phyloP scores from a whole-genome alignment of 2,113 vertebrate genomes.

The Mus musculus region GRCm39 chr10:32160501-32161000 shows the following conservation, averaged over 20 bases:
- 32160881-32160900: not conserved
- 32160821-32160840: not conserved
- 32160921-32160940: not conserved
- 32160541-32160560: constrained; percentile 47
- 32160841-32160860: not conserved
- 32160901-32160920: not conserved
- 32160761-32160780: not conserved
- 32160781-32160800: not conserved
- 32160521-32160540: constrained; percentile 66
- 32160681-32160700: constrained; percentile 60
- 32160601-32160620: constrained; percentile 73
- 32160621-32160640: constrained; percentile 63
- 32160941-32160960: not conserved
- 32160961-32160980: not conserved
- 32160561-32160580: constrained; percentile 64
- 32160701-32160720: constrained; percentile 71
- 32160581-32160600: constrained; percentile 72
- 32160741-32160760: not conserved
- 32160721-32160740: not conserved
- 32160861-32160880: not conserved
- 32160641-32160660: constrained; percentile 40
- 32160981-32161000: not conserved
- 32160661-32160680: constrained; percentile 51
- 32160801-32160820: not conserved
- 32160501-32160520: constrained; percentile 72